phyloP scores from a whole-genome alignment of 1,140 invertebrate species.

The Diorhabda sublineata region DNA sequence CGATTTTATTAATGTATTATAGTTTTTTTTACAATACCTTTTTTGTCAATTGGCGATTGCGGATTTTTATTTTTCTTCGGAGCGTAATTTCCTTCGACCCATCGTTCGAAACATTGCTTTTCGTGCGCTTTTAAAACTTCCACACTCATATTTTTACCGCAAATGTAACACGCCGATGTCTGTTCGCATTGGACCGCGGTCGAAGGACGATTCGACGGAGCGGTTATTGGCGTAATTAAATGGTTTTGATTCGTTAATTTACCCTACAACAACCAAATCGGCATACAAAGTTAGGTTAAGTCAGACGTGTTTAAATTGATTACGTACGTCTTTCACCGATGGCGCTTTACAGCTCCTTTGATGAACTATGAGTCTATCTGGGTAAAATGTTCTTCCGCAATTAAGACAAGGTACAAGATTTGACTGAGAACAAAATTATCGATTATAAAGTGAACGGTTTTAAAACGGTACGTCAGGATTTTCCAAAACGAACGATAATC shows the following conservation, averaged over 20 bases:
- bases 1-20: too few relatives aligned
- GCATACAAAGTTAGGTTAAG: too few relatives aligned
- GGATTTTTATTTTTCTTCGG: conserved; percentile 20
- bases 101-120: conserved; percentile 73
- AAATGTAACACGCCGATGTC: conserved; percentile 60
- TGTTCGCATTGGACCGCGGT: conserved; percentile 10
- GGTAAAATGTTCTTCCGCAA: conserved; percentile 65
- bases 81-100: conserved; percentile 31
- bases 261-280: too few relatives aligned
- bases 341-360: conserved; percentile 56
- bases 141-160: conserved; percentile 70
- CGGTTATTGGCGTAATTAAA: conserved; percentile 11
- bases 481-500: too few relatives aligned
- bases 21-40: too few relatives aligned
- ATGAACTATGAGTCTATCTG: conserved; percentile 64
- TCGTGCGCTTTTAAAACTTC: conserved; percentile 74
- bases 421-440: conserved; percentile 41
- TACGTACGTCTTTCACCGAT: conserved; percentile 20
- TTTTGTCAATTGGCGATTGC: too few relatives aligned
- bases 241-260: too few relatives aligned
- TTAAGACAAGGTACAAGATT: conserved; percentile 60
- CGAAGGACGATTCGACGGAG: conserved; percentile 7
- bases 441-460: too few relatives aligned
- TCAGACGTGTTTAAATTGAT: not conserved
- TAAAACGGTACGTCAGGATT: too few relatives aligned